Base-by-base conservation (phyloP, 2,888 invertebrate species). In the Phytoseiulus persimilis region DNA sequence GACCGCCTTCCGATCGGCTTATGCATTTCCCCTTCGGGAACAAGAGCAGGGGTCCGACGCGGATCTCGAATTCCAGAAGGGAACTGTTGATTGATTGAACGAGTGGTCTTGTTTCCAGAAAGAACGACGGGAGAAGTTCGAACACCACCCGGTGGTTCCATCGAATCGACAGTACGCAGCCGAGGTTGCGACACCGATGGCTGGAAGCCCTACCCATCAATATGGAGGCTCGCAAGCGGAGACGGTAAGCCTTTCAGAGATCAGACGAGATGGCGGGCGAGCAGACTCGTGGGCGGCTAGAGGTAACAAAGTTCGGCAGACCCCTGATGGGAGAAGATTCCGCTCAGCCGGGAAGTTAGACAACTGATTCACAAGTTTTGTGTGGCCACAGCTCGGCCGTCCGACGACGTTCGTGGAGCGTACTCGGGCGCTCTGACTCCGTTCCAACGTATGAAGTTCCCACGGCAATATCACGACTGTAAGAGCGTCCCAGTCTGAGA, bases 101-200 rank as follows among this genome's bases (percentile, higher is more conserved):
- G 39, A 39, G 3, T 39, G 39, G 9, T 39, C 39, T 39, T 9
- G 39, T 39, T 83, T 5, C 6, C 87, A 87, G 87, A 87, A 87
- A 18, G 87, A 87, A 23, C 87, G 87, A n/a, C 31, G 87, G 33
- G 87, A 87, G 39, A 87, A 87, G 45, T 45, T 87, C n/a, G 87
- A 87, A 6, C 87, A 87, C 9, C 87, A 45, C 11, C 87, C 87
- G 23, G 33, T 45, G 0, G 32, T 87, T 31, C 87, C 87, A 31
- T 87, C 87, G 87, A 87, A 87, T 33, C 87, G 87, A 33, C 87
- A 87, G 31, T 87, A 87, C 31, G 87, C 87, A 32, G 87, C 87
- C 6, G 87, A 87, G 45, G 87, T 87, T 11, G 87, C 87, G 0
- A 87, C 87, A 31, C 87, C 87, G 28, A 87, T 33, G 87, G 39